These are phyloP conservation scores for Drosophila rubida DNA, from an alignment of 2,888 invertebrate species.

Conservation along the genomic window DNA sequence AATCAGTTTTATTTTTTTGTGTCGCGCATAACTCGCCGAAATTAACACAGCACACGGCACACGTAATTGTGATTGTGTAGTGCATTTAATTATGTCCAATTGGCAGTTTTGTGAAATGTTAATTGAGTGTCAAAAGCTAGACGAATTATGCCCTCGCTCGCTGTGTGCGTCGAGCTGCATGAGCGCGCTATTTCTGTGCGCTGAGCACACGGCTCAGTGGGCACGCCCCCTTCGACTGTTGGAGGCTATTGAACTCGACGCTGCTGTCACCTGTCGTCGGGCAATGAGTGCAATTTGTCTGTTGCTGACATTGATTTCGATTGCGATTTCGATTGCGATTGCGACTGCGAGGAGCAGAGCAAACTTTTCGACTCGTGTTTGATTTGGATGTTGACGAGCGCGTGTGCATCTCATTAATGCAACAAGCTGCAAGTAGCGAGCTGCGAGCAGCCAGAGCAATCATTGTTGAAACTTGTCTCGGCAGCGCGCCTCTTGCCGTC, in stretches of 20 bases:
- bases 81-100: conserved; percentile 40
- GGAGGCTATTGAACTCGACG: conserved; percentile 50
- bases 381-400: conserved; percentile 52
- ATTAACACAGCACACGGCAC: conserved; percentile 15
- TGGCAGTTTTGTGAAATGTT: conserved; percentile 35
- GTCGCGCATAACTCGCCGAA: neutral
- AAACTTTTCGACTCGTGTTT: too few relatives aligned
- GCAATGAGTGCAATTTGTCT: conserved; percentile 58
- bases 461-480: conserved; percentile 30
- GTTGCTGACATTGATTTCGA: conserved; percentile 75
- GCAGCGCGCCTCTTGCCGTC: conserved; percentile 56
- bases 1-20: neutral
- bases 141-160: conserved; percentile 28
- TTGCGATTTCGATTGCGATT: conserved; percentile 57
- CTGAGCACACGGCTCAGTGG: conserved; percentile 42
- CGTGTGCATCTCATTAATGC: conserved; percentile 71
- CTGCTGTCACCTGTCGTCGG: conserved; percentile 37
- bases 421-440: conserved; percentile 35
- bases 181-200: conserved; percentile 41
- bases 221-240: conserved; percentile 41
- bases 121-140: conserved; percentile 58
- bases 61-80: conserved; percentile 1
- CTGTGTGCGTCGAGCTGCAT: conserved; percentile 6
- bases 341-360: too few relatives aligned
- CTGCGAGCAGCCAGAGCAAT: neutral